Evolutionary conservation across 2,797 vertebrate species (phyloP).

Genomic region (Phrynocephalus guinanensis): DNA sequence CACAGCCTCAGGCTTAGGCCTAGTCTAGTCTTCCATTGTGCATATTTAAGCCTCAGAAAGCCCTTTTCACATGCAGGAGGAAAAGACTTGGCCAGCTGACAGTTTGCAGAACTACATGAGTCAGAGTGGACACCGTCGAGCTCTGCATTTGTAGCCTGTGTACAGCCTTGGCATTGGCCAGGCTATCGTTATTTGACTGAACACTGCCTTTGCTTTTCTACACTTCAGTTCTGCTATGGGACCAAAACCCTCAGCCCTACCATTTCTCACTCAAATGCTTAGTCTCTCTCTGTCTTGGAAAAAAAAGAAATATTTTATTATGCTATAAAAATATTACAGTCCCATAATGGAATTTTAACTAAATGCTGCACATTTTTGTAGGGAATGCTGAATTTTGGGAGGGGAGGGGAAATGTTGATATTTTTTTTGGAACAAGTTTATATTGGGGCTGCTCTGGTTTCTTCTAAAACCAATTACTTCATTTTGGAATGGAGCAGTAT

Average conservation of each 20-base stretch:
- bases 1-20: background rate
- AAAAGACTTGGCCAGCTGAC: background rate
- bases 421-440: background rate
- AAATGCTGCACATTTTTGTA: conserved; percentile 1
- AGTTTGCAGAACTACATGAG: background rate
- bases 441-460: background rate
- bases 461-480: conserved; percentile 4
- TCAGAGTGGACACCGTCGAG: background rate
- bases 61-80: background rate
- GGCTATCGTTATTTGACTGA: background rate
- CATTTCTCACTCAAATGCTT: too few species aligned
- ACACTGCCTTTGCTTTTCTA: background rate
- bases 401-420: background rate
- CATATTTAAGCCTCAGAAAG: background rate
- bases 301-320: background rate
- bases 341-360: background rate
- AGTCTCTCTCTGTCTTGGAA: background rate
- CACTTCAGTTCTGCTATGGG: too few species aligned
- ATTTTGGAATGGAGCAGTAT: background rate
- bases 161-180: background rate
- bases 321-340: background rate
- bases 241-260: background rate
- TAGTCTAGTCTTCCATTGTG: background rate
- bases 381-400: background rate
- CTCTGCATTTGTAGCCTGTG: background rate